phyloP scores from a whole-genome alignment of 2,888 invertebrate genomes.

The Phytoseiulus persimilis region DNA sequence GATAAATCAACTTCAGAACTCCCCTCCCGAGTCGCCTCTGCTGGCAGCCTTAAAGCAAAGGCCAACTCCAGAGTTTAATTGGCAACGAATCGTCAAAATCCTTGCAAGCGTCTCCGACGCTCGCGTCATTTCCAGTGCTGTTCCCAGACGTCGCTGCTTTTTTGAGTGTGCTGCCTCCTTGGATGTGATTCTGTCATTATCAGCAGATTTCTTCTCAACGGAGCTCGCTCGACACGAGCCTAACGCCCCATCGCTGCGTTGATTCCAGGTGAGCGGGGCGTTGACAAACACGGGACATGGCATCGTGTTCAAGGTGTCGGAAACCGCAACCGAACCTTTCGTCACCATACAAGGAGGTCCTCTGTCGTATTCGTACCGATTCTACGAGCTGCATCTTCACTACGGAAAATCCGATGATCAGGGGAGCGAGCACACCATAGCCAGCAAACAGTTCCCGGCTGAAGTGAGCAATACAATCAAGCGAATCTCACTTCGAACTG shows the following conservation, averaged over 20 bases:
- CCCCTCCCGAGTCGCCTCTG: neutral
- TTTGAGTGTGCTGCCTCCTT: neutral
- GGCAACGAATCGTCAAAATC: neutral
- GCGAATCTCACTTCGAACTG: no score
- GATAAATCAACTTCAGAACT: slow-evolving; percentile 39
- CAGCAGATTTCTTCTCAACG: neutral
- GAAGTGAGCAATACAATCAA: slow-evolving; percentile 62
- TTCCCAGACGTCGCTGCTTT: neutral
- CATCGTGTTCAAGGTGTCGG: slow-evolving; percentile 73
- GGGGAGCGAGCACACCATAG: slow-evolving; percentile 94
- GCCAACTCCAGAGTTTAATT: neutral
- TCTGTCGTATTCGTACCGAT: slow-evolving; percentile 85
- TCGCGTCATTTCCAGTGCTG: neutral
- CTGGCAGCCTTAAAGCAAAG: neutral
- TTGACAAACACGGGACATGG: slow-evolving; percentile 89
- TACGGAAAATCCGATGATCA: slow-evolving; percentile 82
- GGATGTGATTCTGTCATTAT: neutral
- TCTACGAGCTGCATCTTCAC: slow-evolving; percentile 88
- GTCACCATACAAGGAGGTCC: slow-evolving; percentile 94
- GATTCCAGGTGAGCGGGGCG: slow-evolving; percentile 69
- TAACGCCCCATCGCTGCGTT: neutral
- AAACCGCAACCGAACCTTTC: slow-evolving; percentile 48
- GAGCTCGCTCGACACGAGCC: neutral
- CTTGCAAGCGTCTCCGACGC: neutral
- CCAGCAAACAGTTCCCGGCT: slow-evolving; percentile 89